A percentile compares a stretch with the other conserved stretches of the same genome.
phyloP scores from a whole-genome alignment of 2,113 vertebrate species.

The Pithys albifrons region DNA sequence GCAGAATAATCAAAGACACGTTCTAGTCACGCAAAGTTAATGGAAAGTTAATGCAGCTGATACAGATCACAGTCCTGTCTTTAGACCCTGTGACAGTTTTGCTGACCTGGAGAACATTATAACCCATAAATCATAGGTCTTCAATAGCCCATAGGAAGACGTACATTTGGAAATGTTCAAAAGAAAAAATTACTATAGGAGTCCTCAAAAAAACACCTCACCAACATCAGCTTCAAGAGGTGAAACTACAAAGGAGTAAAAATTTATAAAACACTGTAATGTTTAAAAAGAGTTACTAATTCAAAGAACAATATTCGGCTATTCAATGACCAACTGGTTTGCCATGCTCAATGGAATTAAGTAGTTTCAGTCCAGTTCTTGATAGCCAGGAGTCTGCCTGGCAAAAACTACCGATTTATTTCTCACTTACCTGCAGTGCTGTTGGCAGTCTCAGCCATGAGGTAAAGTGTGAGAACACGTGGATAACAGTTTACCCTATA shows the following conservation, averaged over 20 bases:
- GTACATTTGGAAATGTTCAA: not conserved
- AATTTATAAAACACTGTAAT: not conserved
- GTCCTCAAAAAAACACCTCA: not conserved
- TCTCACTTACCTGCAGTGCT: not conserved
- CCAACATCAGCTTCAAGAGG: not conserved
- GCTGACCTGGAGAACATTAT: slow-evolving; percentile 17
- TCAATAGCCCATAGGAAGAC: not conserved
- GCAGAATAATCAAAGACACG: not conserved
- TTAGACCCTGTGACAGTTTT: not conserved
- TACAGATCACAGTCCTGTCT: slow-evolving; percentile 28
- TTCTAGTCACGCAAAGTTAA: slow-evolving; percentile 13
- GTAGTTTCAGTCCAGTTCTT: not conserved
- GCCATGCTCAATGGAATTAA: not conserved
- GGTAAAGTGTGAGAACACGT: not conserved
- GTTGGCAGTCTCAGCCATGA: not conserved
- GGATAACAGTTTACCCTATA: not conserved
- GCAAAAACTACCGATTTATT: not conserved
- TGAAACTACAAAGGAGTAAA: not conserved
- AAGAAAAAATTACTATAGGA: not conserved
- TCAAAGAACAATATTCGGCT: not conserved
- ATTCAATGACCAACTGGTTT: slow-evolving; percentile 11
- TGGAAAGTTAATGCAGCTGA: slow-evolving; percentile 44
- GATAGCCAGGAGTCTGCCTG: not conserved
- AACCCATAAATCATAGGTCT: not conserved
- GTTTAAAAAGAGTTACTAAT: slow-evolving; percentile 10